Evolutionary conservation across 2,888 invertebrate species (phyloP).

Genomic region (Apamea monoglypha): DNA sequence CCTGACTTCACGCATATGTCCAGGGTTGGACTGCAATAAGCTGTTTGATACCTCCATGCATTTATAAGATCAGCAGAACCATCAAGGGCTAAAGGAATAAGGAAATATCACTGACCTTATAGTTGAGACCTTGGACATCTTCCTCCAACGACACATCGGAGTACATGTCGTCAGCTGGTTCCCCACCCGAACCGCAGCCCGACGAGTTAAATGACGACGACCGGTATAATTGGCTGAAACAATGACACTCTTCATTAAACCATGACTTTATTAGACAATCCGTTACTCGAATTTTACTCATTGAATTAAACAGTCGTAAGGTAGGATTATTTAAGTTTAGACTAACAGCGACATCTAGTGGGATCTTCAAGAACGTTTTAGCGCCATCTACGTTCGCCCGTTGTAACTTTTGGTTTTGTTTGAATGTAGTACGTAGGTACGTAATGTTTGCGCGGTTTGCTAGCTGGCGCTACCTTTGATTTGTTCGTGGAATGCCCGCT

Average conservation of each 20-base stretch:
- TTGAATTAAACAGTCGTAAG: conserved; percentile 29
- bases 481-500: neutral
- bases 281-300: conserved; percentile 41
- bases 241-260: conserved; percentile 66
- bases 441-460: conserved; percentile 30
- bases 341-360: conserved; percentile 71
- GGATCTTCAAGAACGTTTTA: conserved; percentile 35
- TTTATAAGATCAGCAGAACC: neutral
- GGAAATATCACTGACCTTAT: conserved; percentile 92
- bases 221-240: conserved; percentile 96
- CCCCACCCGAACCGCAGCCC: conserved; percentile 97
- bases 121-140: conserved; percentile 98
- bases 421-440: no score
- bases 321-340: neutral
- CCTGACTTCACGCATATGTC: neutral
- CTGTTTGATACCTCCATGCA: neutral
- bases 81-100: neutral
- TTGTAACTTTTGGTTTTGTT: conserved; percentile 18
- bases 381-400: conserved; percentile 71
- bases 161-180: conserved; percentile 98
- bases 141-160: conserved; percentile 98
- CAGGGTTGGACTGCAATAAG: neutral
- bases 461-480: conserved; percentile 77
- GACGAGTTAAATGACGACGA: conserved; percentile 98
- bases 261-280: conserved; percentile 44